Conservation (phyloP, 1,140 invertebrate genomes). For the Maconellicoccus hirsutus region DNA sequence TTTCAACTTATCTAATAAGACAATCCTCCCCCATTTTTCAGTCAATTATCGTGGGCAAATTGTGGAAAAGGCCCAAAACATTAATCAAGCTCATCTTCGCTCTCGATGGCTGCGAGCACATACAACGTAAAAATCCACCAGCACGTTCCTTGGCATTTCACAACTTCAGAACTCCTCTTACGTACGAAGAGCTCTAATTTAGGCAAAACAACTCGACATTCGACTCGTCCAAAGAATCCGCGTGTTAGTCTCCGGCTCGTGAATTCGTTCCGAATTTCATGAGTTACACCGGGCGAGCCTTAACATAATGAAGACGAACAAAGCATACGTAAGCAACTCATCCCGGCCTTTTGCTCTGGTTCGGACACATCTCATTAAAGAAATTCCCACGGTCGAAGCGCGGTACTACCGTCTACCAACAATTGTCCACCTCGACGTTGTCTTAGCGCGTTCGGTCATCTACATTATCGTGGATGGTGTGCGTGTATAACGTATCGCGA, state of each 20-base stretch:
- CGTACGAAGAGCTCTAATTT: no score
- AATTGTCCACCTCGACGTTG: neutral
- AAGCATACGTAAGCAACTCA: neutral
- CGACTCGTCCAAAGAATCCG: neutral
- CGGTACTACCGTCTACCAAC: neutral
- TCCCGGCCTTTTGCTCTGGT: neutral
- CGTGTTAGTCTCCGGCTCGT: no score
- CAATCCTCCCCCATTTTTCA: no score
- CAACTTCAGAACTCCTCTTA: neutral
- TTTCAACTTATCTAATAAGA: no score
- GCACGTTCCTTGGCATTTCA: no score
- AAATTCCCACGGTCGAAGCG: neutral
- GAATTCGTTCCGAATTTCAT: neutral
- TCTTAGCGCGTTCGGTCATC: neutral
- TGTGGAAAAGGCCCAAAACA: no score
- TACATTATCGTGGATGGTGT: neutral
- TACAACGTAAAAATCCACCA: no score
- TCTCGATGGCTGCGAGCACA: no score
- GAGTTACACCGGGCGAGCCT: no score
- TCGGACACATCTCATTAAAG: conserved; percentile 2
- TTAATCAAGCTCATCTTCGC: no score
- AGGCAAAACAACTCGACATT: neutral
- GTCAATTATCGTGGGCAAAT: no score
- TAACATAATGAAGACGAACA: neutral
- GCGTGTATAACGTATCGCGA: no score